Evolutionary conservation across 2,888 invertebrate genomes (phyloP).

Genomic region (Parnassius apollo): DNA sequence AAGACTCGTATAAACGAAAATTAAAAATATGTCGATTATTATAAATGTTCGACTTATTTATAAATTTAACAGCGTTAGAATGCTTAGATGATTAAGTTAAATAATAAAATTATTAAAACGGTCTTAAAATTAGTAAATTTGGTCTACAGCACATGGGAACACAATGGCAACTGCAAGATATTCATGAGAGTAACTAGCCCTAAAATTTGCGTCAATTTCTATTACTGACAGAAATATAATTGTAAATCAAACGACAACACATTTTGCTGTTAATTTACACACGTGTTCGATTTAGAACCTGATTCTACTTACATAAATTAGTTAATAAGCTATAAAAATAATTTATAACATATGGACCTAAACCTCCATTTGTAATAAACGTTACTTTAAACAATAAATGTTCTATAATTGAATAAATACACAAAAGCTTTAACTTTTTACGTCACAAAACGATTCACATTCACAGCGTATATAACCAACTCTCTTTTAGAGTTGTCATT

Average conservation of each 20-base stretch:
- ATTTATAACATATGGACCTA: background rate
- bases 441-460: constrained; percentile 47
- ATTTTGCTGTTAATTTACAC: constrained; percentile 1
- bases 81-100: too few relatives aligned
- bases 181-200: too few relatives aligned
- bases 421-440: constrained; percentile 36
- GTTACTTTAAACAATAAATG: constrained; percentile 1
- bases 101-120: too few relatives aligned
- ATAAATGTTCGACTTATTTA: too few relatives aligned
- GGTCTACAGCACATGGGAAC: background rate
- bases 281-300: background rate
- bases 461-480: constrained; percentile 60
- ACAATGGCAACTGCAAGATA: background rate
- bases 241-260: background rate
- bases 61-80: too few relatives aligned
- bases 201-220: background rate
- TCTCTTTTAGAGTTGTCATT: constrained; percentile 63
- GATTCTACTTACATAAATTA: background rate
- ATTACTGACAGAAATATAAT: background rate
- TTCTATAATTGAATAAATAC: constrained; percentile 6
- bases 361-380: constrained; percentile 2
- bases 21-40: too few relatives aligned
- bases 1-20: too few relatives aligned
- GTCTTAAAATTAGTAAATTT: too few relatives aligned
- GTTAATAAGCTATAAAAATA: background rate